Conservation (phyloP, 2,888 invertebrate genomes). For the Eupithecia vulgata region DNA sequence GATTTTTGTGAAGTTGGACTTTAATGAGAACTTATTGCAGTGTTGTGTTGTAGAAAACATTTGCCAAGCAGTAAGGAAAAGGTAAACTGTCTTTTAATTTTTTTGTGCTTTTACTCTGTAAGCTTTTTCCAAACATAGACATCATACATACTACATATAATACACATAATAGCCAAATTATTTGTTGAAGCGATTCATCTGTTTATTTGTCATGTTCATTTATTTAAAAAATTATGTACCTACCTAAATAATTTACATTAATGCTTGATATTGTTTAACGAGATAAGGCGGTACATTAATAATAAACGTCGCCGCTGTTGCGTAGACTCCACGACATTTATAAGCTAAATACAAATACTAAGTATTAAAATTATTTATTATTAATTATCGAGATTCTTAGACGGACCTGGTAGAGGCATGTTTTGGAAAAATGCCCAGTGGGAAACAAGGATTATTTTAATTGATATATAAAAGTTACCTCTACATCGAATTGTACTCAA, state of each 20-base stretch:
- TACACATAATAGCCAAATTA: background rate
- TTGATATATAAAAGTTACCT: background rate
- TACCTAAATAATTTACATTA: background rate
- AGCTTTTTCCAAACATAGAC: background rate
- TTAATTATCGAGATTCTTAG: background rate
- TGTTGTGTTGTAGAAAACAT: conserved; percentile 57
- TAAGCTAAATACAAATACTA: background rate
- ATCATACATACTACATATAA: no score
- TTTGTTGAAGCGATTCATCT: background rate
- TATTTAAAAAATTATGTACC: background rate
- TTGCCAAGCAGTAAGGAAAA: conserved; percentile 42
- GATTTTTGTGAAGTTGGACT: conserved; percentile 56
- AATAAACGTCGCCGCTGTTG: background rate
- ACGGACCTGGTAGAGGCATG: background rate
- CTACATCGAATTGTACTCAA: background rate
- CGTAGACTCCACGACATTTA: background rate
- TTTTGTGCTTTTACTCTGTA: background rate
- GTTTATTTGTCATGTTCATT: background rate
- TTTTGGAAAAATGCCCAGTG: background rate
- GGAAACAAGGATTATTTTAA: background rate
- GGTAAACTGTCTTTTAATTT: conserved; percentile 47
- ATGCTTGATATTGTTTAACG: background rate
- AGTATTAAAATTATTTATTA: background rate
- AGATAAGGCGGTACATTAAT: background rate
- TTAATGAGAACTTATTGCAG: conserved; percentile 51